phyloP scores from a whole-genome alignment of 2,113 vertebrate species.

The Puffinus mauretanicus region DNA sequence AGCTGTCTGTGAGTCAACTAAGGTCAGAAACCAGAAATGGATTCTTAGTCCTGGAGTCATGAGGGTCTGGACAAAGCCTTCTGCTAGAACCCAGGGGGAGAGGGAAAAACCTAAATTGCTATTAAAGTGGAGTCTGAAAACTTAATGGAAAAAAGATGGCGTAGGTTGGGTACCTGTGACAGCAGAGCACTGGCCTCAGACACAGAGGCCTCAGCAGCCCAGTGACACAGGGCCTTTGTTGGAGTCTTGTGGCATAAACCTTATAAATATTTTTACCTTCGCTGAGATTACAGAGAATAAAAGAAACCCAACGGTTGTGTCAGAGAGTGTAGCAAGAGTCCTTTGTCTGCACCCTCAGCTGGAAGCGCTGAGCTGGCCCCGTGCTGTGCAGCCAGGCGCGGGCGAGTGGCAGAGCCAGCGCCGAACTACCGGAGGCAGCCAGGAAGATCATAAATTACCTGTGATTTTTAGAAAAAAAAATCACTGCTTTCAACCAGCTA shows the following conservation, averaged over 20 bases:
- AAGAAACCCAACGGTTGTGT: not conserved
- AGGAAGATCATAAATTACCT: not conserved
- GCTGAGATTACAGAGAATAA: not conserved
- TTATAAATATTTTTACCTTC: constrained; percentile 12
- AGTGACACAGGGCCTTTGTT: not conserved
- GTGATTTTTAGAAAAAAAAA: not conserved
- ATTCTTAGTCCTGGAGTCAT: not conserved
- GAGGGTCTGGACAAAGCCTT: not conserved
- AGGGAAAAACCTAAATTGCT: not conserved
- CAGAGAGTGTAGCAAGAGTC: not conserved
- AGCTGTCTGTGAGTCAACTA: not conserved
- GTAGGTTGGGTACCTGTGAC: not conserved
- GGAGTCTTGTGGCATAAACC: not conserved
- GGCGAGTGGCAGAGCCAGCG: not conserved
- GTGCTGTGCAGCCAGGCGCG: not conserved
- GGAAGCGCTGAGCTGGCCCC: not conserved
- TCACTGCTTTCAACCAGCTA: not conserved
- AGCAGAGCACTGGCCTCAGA: not conserved
- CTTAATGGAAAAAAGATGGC: not conserved
- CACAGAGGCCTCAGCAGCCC: not conserved
- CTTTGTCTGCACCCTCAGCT: not conserved
- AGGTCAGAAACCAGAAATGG: not conserved
- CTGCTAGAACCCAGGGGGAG: not conserved
- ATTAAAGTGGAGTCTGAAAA: not conserved
- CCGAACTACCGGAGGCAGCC: not conserved